Conservation (phyloP, 1,140 invertebrate genomes). For the Solen grandis region DNA sequence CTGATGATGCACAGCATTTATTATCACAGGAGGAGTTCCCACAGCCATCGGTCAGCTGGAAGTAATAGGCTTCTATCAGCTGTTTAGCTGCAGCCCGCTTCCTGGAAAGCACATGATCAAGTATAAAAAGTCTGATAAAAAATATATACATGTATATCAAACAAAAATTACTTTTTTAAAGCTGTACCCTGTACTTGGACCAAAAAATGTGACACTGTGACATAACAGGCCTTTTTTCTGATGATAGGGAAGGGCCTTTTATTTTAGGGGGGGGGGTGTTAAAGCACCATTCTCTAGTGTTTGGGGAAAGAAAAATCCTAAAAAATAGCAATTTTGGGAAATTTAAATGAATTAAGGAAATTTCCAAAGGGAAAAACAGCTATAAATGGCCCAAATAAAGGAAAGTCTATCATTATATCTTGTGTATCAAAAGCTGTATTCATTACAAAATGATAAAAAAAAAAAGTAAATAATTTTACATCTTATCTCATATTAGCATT, state of each 20-base stretch:
- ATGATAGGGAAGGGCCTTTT: neutral
- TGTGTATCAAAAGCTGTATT: too few relatives aligned
- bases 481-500: too few relatives aligned
- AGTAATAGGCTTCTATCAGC: conserved; percentile 95
- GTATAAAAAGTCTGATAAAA: neutral
- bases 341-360: too few relatives aligned
- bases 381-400: too few relatives aligned
- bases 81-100: conserved; percentile 93
- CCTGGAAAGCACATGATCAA: conserved; percentile 78
- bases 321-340: too few relatives aligned
- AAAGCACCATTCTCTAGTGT: too few relatives aligned
- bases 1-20: conserved; percentile 92
- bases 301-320: too few relatives aligned
- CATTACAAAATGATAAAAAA: too few relatives aligned
- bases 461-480: too few relatives aligned
- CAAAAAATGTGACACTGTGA: neutral
- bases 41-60: conserved; percentile 94
- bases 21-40: conserved; percentile 92
- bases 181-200: neutral
- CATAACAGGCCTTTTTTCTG: neutral
- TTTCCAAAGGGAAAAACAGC: too few relatives aligned
- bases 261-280: too few relatives aligned
- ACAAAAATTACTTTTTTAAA: neutral
- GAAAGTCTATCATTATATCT: too few relatives aligned
- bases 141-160: neutral